phyloP scores from a whole-genome alignment of 92 coral and sea anemone genomes.

The Palythoa grandiflora region DNA sequence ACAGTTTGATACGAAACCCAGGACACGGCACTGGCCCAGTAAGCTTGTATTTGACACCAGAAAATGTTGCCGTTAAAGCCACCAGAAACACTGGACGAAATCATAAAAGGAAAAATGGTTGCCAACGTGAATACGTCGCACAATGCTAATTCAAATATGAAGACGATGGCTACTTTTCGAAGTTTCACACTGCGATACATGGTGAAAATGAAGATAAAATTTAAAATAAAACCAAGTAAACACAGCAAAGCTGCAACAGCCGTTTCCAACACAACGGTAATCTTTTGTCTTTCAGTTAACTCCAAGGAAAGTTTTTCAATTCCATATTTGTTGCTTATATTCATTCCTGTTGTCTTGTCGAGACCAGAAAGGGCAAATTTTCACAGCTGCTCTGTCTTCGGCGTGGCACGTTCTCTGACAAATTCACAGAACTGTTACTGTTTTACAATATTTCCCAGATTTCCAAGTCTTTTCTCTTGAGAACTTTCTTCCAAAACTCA shows the following conservation, averaged over 20 bases:
- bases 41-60: conserved; percentile 35
- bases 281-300: not conserved
- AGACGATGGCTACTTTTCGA: conserved; percentile 15
- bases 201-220: not conserved
- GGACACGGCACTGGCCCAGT: conserved; percentile 20
- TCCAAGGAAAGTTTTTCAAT: not conserved
- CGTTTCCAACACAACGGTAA: conserved; percentile 9
- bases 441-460: not conserved
- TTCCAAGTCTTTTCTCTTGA: not conserved
- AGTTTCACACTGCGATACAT: conserved; percentile 12
- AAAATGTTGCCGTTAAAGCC: not conserved
- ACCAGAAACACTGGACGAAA: not conserved
- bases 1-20: conserved; percentile 19
- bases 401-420: not conserved
- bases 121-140: conserved; percentile 16
- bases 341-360: not conserved
- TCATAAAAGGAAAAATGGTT: conserved; percentile 11
- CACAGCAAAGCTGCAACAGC: not conserved
- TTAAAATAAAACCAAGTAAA: not conserved
- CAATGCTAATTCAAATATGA: conserved; percentile 14
- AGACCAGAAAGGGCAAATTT: not conserved
- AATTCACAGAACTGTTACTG: not conserved
- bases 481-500: not conserved
- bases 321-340: not conserved
- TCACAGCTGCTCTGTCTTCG: too few species aligned